phyloP scores from a whole-genome alignment of 2,888 invertebrate species.

The Oxyteleia sp. region DNA sequence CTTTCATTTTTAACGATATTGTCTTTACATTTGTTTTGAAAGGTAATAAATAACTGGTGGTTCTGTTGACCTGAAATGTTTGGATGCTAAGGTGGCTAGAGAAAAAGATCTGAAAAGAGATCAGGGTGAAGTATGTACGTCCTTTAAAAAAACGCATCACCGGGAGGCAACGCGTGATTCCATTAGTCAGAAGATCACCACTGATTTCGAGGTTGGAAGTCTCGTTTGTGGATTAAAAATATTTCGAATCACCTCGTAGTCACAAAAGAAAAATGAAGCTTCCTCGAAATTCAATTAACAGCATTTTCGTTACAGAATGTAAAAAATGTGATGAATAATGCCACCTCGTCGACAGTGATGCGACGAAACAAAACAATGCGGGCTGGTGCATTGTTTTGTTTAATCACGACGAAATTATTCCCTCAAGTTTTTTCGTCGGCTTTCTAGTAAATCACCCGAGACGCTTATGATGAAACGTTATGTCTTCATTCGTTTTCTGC shows the following conservation, averaged over 20 bases:
- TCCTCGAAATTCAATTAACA: conserved; percentile 46
- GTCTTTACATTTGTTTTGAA: conserved; percentile 4
- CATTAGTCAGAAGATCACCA: conserved; percentile 84
- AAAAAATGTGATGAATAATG: conserved; percentile 54
- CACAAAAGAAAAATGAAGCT: conserved; percentile 44
- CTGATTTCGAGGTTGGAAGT: conserved; percentile 77
- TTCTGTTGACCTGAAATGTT: conserved; percentile 36
- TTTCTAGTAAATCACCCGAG: conserved; percentile 22
- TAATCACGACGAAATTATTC: conserved; percentile 19
- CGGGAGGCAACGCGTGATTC: conserved; percentile 83
- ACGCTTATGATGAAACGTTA: conserved; percentile 29
- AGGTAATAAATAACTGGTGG: conserved; percentile 25
- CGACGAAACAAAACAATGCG: background rate
- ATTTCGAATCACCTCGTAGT: conserved; percentile 44
- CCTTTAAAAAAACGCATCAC: conserved; percentile 78
- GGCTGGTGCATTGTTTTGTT: background rate
- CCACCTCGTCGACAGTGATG: background rate
- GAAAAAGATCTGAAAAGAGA: conserved; percentile 47
- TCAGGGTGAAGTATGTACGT: conserved; percentile 48
- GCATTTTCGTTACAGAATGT: conserved; percentile 27
- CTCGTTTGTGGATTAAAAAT: conserved; percentile 75
- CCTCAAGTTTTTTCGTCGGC: background rate
- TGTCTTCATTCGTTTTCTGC: conserved; percentile 52
- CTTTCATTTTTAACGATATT: too few relatives aligned
- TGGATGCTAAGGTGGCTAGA: conserved; percentile 71